Conservation (phyloP, 1,140 invertebrate species). For the Apis mellifera region DNA sequence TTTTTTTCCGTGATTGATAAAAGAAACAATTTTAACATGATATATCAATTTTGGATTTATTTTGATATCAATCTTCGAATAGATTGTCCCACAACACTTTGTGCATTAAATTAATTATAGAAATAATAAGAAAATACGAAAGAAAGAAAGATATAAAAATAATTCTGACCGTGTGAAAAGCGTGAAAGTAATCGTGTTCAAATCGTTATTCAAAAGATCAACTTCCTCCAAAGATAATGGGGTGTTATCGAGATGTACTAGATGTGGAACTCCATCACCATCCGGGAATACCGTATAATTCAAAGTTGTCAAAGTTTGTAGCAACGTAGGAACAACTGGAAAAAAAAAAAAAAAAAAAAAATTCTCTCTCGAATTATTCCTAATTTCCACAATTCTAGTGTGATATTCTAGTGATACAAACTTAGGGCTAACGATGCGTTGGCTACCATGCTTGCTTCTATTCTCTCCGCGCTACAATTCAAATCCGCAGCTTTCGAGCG, state of each 20-base stretch:
- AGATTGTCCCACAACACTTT: no score
- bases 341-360: neutral
- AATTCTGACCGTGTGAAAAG: constrained; percentile 50
- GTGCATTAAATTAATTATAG: no score
- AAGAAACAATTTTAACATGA: neutral
- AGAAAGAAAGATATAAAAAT: neutral
- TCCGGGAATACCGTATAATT: constrained; percentile 46
- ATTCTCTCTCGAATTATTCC: neutral
- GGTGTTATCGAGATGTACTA: constrained; percentile 11
- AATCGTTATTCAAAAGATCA: accelerated
- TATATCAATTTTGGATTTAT: no score
- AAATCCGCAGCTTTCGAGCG: neutral
- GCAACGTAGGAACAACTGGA: constrained; percentile 42
- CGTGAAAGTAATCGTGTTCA: neutral
- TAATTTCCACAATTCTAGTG: neutral
- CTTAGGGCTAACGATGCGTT: neutral
- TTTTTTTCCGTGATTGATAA: no score
- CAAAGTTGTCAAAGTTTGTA: neutral
- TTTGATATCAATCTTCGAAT: no score
- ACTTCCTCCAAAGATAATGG: neutral
- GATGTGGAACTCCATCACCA: neutral
- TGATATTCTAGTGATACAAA: neutral
- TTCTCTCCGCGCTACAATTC: neutral
- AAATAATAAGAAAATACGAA: no score
- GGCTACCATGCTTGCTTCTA: neutral